Base-by-base conservation (phyloP, 2,113 vertebrate species). In the Proteles cristata region DNA sequence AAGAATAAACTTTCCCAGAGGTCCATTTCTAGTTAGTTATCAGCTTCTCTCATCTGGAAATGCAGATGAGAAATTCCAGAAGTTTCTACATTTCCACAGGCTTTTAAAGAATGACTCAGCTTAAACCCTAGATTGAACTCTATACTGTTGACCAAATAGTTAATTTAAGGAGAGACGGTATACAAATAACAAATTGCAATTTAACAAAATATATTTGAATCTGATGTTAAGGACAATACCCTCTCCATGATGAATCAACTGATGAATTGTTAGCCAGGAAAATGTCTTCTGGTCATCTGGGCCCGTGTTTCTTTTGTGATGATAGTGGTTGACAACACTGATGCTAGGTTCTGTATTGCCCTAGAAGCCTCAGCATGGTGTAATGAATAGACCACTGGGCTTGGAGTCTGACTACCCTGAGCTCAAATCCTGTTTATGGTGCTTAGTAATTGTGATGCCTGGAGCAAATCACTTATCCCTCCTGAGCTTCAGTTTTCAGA, bases 141-240 rank as follows among this genome's bases (percentile, higher is more conserved):
- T n/a, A 35, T 25, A 31, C 26, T 94, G 43, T 93, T 96, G 68
- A 80, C 39, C 58, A 91, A 90, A 76, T 25, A 80, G 58, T 92
- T 83, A 96, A 79, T 4, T 69, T 69, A 76, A 71, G 33, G 15
- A 35, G 93, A 88, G 35, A 45, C 4, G 31, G 33, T 39, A 48
- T 5, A 45, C 4, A 39, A 45, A 33, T 21, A 85, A 61, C 58
- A 50, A 77, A 55, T 19, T 76, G 43, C 58, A 90, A 16, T 58
- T 77, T 58, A 83, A 68, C n/a, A 91, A 80, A 74, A 74, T 35
- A 45, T 43, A 43, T 8, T 53, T 84, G 43, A 82, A 76, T 53
- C 55, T 76, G 81, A 74, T 23, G 35, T 80, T 68, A 77, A 89
- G 39, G n/a, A 84, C 66, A 65, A n/a, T 68, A 61, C 28, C 69